Percentiles rank a stretch among this genome's conserved stretches.
Conservation (phyloP, 2,888 invertebrate species). For the Metopia argyrocephala region DNA sequence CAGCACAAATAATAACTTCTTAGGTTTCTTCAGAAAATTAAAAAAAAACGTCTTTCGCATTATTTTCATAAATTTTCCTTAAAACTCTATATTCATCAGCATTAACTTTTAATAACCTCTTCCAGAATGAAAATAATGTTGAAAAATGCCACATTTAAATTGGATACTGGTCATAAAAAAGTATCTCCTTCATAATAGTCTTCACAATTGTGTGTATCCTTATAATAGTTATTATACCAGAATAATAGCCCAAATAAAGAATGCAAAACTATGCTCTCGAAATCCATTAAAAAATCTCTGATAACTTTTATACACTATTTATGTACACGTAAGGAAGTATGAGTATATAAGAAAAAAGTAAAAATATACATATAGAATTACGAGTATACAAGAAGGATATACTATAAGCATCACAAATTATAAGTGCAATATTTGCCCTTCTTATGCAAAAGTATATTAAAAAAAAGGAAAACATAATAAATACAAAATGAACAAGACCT, state of each 20-base stretch:
- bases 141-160: conserved; percentile 25
- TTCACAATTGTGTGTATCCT: not conserved
- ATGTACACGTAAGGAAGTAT: conserved; percentile 6
- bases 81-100: not conserved
- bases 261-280: not conserved
- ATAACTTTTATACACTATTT: conserved; percentile 5
- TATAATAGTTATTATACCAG: conserved; percentile 29
- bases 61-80: no score
- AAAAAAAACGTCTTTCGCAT: not conserved
- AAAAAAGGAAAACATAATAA: conserved; percentile 5
- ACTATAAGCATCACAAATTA: not conserved
- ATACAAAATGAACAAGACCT: conserved; percentile 6
- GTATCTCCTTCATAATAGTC: not conserved
- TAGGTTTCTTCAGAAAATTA: not conserved
- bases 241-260: conserved; percentile 32
- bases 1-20: not conserved
- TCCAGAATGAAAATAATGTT: not conserved
- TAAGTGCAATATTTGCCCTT: conserved; percentile 37
- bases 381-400: not conserved
- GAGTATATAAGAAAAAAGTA: not conserved
- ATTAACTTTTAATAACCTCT: not conserved
- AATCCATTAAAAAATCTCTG: conserved; percentile 37
- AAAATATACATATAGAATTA: not conserved
- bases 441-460: conserved; percentile 35
- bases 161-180: conserved; percentile 32